These are phyloP conservation scores for Paracanthobrama guichenoti DNA, from an alignment of 2,113 vertebrate species.

Conservation along the genomic window DNA sequence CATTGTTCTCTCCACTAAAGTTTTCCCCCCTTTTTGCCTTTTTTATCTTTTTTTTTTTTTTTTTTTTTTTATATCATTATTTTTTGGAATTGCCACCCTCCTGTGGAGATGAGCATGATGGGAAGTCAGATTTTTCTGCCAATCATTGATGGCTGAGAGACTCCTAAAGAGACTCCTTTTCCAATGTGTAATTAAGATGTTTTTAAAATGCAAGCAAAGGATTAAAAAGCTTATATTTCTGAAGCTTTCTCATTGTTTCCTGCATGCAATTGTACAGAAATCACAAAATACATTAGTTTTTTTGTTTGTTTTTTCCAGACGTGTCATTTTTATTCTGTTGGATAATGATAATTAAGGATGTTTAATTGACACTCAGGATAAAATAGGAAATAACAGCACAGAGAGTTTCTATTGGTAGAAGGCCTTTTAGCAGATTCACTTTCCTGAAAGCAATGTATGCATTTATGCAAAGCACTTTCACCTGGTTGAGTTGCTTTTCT, in stretches of 20 bases:
- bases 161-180: slow-evolving; percentile 78
- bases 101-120: slow-evolving; percentile 78
- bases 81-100: slow-evolving; percentile 66
- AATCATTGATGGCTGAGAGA: slow-evolving; percentile 73
- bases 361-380: slow-evolving; percentile 96
- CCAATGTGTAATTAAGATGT: slow-evolving; percentile 81
- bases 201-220: slow-evolving; percentile 64
- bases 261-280: slow-evolving; percentile 82
- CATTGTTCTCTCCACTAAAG: slow-evolving; percentile 37
- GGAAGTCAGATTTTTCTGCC: slow-evolving; percentile 74
- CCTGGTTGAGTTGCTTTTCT: not conserved
- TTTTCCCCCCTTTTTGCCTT: slow-evolving; percentile 61
- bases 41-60: slow-evolving; percentile 64
- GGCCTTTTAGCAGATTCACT: slow-evolving; percentile 34
- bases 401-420: slow-evolving; percentile 27
- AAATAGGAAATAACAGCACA: slow-evolving; percentile 69
- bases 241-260: slow-evolving; percentile 66
- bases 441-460: slow-evolving; percentile 13
- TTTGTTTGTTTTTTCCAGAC: not conserved
- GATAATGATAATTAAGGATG: slow-evolving; percentile 82
- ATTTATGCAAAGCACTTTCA: not conserved
- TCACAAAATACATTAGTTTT: slow-evolving; percentile 73
- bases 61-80: slow-evolving; percentile 16
- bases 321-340: slow-evolving; percentile 75
- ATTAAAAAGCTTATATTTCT: slow-evolving; percentile 77